Conservation (phyloP, 2,888 invertebrate species). For the Drosophila tanythrix region DNA sequence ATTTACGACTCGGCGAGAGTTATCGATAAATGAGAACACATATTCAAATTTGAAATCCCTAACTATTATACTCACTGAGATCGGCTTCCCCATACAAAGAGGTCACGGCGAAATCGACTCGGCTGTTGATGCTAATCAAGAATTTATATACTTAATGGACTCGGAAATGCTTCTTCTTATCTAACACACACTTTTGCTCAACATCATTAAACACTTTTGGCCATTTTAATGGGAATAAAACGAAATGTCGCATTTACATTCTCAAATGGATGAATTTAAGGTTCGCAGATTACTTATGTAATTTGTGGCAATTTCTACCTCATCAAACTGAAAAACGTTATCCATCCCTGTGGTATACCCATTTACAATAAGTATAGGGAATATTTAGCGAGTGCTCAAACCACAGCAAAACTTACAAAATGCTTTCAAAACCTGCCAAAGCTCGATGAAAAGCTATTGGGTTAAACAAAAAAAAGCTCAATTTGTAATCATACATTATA, state of each 20-base stretch:
- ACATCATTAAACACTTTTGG: background rate
- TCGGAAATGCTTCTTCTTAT: background rate
- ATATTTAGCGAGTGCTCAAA: constrained; percentile 21
- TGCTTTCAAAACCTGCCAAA: constrained; percentile 8
- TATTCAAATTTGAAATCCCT: background rate
- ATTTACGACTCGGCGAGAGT: background rate
- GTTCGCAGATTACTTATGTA: background rate
- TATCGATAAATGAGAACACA: background rate
- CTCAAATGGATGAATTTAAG: background rate
- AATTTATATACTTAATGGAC: background rate
- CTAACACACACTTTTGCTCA: background rate
- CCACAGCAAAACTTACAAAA: constrained; percentile 11
- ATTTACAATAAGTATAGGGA: background rate
- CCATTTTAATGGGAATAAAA: background rate
- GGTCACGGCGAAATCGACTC: background rate
- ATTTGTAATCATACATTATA: constrained; percentile 26
- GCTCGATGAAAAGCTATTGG: background rate
- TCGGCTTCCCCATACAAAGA: background rate
- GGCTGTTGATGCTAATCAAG: background rate
- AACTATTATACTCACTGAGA: background rate
- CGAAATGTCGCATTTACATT: background rate
- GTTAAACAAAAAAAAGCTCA: constrained; percentile 15
- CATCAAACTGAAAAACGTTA: background rate
- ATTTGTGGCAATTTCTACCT: background rate
- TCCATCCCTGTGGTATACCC: background rate